These are phyloP conservation scores for Hemiprocne comata DNA, from an alignment of 2,113 vertebrate species.

Conservation along the genomic window DNA sequence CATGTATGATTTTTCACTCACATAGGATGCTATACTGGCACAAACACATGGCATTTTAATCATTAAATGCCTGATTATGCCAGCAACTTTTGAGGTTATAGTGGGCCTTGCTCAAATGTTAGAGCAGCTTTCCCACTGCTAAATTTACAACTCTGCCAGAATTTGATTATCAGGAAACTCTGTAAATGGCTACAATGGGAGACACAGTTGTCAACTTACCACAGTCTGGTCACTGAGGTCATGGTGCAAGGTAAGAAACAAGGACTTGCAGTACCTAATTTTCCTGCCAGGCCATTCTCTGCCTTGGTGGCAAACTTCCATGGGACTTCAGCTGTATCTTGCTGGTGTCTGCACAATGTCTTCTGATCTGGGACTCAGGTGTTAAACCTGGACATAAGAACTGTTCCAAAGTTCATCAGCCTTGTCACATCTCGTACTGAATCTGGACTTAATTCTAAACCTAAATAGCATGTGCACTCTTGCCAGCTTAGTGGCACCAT, in stretches of 20 bases:
- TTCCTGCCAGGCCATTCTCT: neutral
- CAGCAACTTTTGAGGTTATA: neutral
- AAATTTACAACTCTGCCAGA: neutral
- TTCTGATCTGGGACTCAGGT: neutral
- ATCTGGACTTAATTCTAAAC: neutral
- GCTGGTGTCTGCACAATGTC: neutral
- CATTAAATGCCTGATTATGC: neutral
- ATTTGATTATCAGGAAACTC: rapidly evolving
- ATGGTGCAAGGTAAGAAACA: neutral
- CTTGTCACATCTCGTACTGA: neutral
- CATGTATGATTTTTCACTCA: neutral
- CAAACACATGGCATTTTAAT: neutral
- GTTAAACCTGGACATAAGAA: neutral
- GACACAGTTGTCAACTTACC: neutral
- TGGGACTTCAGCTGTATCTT: neutral
- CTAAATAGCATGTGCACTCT: neutral
- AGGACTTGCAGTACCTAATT: neutral
- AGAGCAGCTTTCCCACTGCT: neutral
- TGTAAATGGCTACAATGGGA: neutral
- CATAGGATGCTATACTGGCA: neutral
- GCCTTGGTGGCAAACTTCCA: neutral
- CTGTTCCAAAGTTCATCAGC: rapidly evolving
- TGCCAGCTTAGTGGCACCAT: neutral
- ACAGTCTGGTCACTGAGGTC: neutral
- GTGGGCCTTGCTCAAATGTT: neutral